These are phyloP conservation scores for Dicrostonyx torquatus DNA, from an alignment of 2,797 vertebrate genomes.

Conservation along the genomic window DNA sequence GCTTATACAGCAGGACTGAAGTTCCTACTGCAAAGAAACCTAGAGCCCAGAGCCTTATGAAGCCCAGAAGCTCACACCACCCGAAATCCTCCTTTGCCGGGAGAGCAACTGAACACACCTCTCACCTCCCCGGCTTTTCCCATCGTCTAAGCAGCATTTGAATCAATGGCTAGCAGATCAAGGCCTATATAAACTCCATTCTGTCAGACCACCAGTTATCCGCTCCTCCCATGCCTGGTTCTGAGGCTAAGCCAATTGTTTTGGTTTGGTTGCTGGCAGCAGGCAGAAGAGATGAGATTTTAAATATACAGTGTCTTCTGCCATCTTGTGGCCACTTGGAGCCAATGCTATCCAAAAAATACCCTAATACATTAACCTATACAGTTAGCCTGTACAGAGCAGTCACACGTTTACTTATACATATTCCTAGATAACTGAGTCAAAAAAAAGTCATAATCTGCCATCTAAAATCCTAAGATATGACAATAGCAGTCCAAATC, in stretches of 20 bases:
- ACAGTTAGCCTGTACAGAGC: neutral
- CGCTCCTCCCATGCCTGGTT: neutral
- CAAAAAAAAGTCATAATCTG: constrained; percentile 11
- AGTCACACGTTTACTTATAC: neutral
- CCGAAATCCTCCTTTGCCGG: neutral
- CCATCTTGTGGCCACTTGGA: constrained; percentile 81
- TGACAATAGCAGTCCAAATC: neutral
- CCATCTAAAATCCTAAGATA: neutral
- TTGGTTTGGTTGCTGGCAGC: neutral
- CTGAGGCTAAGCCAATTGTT: neutral
- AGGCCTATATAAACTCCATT: constrained; percentile 23
- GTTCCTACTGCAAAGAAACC: neutral
- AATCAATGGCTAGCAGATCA: neutral
- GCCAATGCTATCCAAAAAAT: neutral
- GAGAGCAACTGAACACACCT: neutral
- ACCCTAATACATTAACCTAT: neutral
- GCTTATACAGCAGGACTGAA: neutral
- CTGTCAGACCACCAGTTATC: constrained; percentile 32
- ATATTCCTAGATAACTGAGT: neutral
- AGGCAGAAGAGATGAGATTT: neutral
- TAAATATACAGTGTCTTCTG: constrained; percentile 79
- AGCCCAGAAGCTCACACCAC: neutral
- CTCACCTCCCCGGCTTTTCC: neutral
- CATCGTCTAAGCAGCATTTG: neutral
- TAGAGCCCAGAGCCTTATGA: neutral